Percentiles rank a stretch among this genome's conserved stretches.
Evolutionary conservation across 2,797 vertebrate genomes (phyloP).

Genomic region (Poeciliopsis gracilis): DNA sequence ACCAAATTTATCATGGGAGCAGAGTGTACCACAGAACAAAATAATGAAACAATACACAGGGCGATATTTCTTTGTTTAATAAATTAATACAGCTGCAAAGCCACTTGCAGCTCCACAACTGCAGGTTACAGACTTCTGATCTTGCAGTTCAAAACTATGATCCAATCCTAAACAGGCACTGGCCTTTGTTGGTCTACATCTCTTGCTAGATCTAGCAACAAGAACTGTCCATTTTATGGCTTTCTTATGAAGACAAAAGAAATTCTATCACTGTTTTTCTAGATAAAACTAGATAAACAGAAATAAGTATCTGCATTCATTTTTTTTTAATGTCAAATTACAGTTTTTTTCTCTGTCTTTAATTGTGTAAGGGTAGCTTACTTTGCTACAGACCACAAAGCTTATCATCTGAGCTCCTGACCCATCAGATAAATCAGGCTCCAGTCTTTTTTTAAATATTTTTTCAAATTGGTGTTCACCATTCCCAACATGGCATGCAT

Average conservation of each 20-base stretch:
- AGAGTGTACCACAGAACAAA: no score
- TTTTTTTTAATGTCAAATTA: neutral
- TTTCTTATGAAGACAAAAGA: neutral
- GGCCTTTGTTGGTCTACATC: neutral
- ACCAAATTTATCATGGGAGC: no score
- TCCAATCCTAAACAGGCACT: no score
- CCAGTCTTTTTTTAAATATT: conserved; percentile 1
- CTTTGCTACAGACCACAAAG: neutral
- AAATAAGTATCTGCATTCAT: neutral
- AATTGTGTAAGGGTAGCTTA: neutral
- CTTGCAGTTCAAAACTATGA: no score
- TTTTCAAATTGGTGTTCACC: conserved; percentile 44
- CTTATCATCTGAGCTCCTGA: neutral
- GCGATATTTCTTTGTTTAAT: no score
- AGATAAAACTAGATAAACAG: neutral
- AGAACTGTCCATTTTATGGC: neutral
- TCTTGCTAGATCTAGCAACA: neutral
- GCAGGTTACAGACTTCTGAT: no score
- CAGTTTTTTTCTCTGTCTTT: neutral
- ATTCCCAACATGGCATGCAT: conserved; percentile 49
- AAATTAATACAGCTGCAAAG: no score
- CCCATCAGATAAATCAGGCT: conserved; percentile 26
- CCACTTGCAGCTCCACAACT: no score
- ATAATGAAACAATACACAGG: no score
- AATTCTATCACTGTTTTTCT: neutral